A percentile compares a stretch with the other conserved stretches of the same genome.
These are phyloP conservation scores for chimpanzee (Pan troglodytes) DNA, from an alignment of 2,113 vertebrate genomes.

Conservation along the genomic window NHGRI_mPanTro3-v2.1_pri NC_072412.2:96207001-96207500, in stretches of 20 bases:
- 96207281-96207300: not conserved
- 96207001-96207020: not conserved
- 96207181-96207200: not conserved
- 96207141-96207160: not conserved
- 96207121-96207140: not conserved
- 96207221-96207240: not conserved
- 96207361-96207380: not conserved
- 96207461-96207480: slow-evolving; percentile 53
- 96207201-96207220: not conserved
- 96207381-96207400: not conserved
- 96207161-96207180: not conserved
- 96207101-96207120: not conserved
- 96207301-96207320: not conserved
- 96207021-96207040: not conserved
- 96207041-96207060: not conserved
- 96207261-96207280: not conserved
- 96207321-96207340: not conserved
- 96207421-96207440: not conserved
- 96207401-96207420: not conserved
- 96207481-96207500: slow-evolving; percentile 33
- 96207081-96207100: not conserved
- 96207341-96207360: not conserved
- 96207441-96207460: not conserved
- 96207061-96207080: not conserved
- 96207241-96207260: not conserved